Evolutionary conservation across 2,888 invertebrate species (phyloP), one percentile per base, ranked within the genome.

Genomic region (Seladonia tumulorum): DNA sequence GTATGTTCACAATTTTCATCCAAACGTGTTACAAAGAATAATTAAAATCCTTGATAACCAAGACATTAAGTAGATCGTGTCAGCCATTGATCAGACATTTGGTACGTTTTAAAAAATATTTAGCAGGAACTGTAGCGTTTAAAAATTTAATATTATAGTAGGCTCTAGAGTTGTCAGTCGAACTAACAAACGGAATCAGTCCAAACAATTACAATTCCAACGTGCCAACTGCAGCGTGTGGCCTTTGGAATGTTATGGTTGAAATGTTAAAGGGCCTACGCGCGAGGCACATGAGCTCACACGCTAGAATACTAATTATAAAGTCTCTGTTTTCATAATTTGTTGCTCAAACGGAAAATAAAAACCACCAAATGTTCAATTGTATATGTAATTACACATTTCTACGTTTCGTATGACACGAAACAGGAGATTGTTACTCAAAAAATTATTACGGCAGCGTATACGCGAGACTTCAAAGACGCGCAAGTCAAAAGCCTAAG

Each of bases 191-290:
- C 29, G 63, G 63, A 2, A 70, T 39, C 12, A 16, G 66, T 47
- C 71, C 25, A 35, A 66, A 66, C 53, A 18, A 25, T 18, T 49
- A 45, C 35, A 49, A 12, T n/a, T 53, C 18, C 18, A 22, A 39
- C 45, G 18, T 72, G 79, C 22, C 83, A 72, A 29, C 12, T 83
- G 53, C 71, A 71, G n/a, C 53, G 75, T 35, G 3, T 47, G 22
- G 47, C 72, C 71, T 83, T 79, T 85, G 25, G 35, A 25, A 66
- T 45, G 84, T 83, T n/a, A 83, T 14, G 71, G 83, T 76, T 66
- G 84, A 85, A 60, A 79, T 66, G 83, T 49, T 71, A 85, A 85
- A 83, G 83, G 71, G 18, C 35, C 72, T 45, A 22, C 42, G 45
- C 25, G 35, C 18, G 16, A 4, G 14, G 22, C 53, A 25, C 35